A percentile compares a stretch with the other conserved stretches of the same genome.
Conservation (phyloP, 2,797 vertebrate species). For the Heteromormyrus szaboi region DNA sequence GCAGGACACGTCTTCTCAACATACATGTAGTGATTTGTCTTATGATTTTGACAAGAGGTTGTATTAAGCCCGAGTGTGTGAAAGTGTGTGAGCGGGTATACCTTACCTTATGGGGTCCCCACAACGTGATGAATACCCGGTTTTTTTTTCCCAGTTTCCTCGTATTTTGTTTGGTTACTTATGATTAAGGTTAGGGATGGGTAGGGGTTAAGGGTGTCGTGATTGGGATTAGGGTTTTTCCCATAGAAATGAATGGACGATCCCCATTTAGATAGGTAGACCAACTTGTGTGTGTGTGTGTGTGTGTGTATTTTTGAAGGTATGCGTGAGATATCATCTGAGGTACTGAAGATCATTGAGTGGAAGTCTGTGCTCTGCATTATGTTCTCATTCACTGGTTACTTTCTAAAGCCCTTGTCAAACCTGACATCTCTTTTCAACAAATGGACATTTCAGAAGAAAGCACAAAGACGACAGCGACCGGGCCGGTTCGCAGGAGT, state of each 20-base stretch:
- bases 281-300: no score
- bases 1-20: background rate
- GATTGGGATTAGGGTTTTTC: background rate
- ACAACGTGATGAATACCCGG: background rate
- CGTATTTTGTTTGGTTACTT: background rate
- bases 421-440: conserved; percentile 16
- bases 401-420: conserved; percentile 4
- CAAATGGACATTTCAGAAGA: conserved; percentile 17
- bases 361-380: background rate
- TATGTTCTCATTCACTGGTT: background rate
- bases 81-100: background rate
- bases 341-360: background rate
- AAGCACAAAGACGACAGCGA: conserved; percentile 27
- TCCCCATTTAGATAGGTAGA: no score
- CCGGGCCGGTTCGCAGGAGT: conserved; percentile 8
- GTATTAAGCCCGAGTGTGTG: background rate
- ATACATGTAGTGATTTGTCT: background rate
- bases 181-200: background rate
- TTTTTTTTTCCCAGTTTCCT: background rate
- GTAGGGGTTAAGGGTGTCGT: background rate
- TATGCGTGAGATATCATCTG: background rate
- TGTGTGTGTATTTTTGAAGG: background rate
- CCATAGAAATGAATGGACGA: background rate
- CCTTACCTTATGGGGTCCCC: background rate
- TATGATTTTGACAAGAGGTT: background rate